These are phyloP conservation scores for Meghimatium bilineatum DNA, from an alignment of 2,888 invertebrate species.

Conservation along the genomic window DNA sequence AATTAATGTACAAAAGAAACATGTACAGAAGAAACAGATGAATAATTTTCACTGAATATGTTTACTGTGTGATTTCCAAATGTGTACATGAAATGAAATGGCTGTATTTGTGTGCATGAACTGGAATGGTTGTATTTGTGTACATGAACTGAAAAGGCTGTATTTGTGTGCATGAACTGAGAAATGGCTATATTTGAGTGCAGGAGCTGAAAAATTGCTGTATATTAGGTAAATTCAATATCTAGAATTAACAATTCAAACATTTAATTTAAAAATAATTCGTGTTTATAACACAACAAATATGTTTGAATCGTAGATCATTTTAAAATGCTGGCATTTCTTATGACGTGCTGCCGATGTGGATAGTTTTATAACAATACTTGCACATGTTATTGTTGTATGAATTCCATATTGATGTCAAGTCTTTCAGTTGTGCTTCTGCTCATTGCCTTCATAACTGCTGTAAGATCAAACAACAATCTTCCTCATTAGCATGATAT, in stretches of 20 bases:
- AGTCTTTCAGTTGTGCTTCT: too few relatives aligned
- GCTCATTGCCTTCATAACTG: too few relatives aligned
- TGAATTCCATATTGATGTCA: too few relatives aligned
- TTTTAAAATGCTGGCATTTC: not conserved
- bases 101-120: not conserved
- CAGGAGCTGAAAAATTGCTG: not conserved
- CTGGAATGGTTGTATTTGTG: not conserved
- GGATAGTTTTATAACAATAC: not conserved
- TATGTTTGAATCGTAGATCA: not conserved
- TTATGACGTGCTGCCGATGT: not conserved
- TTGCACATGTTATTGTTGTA: not conserved
- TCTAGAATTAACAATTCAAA: not conserved
- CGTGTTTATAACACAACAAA: not conserved
- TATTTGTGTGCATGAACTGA: not conserved
- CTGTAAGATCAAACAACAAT: too few relatives aligned
- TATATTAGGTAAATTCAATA: not conserved
- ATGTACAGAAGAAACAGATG: too few relatives aligned
- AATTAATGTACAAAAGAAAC: too few relatives aligned
- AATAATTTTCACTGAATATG: too few relatives aligned
- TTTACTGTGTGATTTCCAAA: too few relatives aligned
- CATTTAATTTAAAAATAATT: not conserved
- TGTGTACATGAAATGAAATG: too few relatives aligned
- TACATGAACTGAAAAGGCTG: not conserved
- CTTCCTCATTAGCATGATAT: too few relatives aligned
- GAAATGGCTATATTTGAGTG: not conserved